Base-by-base conservation (phyloP, 2,888 invertebrate species). In the Sminthurides aquaticus region DNA sequence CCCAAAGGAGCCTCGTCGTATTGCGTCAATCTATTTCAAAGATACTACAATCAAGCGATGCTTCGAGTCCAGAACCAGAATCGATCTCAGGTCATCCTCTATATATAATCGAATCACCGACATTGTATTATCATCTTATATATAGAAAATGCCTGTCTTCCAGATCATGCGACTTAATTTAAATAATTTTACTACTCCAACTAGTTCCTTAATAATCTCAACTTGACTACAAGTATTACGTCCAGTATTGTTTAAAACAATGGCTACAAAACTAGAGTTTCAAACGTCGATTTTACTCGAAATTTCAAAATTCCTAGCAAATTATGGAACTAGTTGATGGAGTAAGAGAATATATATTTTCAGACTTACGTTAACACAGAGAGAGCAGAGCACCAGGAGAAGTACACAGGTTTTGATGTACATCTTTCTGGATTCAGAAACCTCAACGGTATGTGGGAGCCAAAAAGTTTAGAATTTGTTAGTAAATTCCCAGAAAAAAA, bases 1-100 rank as follows among this genome's bases (percentile, higher is more conserved):
- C 5, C 64, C 64, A 58, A 57, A 59, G 28, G 34, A 62, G 15
- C 8, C 20, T 22, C 64, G 34, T 15, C 64, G 34, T 18, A 11
- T 43, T 27, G 3, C 34, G 22, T 57, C 25, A 64, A 65, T 56
- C 24, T 54, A 57, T 57, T 60, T 8, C 20, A 25, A 34, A 20
- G 22, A 5, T 3, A 18, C 43, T 49, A 56, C 26, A 60, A 52
- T 20, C 20, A 52, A 20, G 52, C 52, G 52, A 52, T 52, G 52
- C 43, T n/a, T 15, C 43, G 43, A 34, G 20, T 52, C 52, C 52
- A 52, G 52, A 52, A 52, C 18, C 52, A 52, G 52, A 52, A 52
- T 52, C 52, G 52, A 52, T 20, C 52, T 15, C 52, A 52, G 52
- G 52, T 52, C 52, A 52, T 52, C 52, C 52, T 52, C 52, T 52